These are phyloP conservation scores for Pachycephala philippinensis DNA, from an alignment of 2,113 vertebrate genomes.

Conservation along the genomic window DNA sequence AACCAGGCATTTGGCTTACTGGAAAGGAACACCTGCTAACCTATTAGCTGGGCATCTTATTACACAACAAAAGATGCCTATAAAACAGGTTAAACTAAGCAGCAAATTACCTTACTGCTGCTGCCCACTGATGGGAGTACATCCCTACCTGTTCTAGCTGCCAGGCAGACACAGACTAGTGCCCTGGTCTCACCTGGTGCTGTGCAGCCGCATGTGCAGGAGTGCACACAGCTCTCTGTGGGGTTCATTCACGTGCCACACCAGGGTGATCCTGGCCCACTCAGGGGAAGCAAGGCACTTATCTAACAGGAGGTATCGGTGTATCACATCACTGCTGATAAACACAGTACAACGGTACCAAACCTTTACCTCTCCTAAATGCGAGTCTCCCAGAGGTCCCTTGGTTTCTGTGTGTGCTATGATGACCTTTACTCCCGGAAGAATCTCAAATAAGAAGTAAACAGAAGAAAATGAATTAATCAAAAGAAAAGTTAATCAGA, in stretches of 20 bases:
- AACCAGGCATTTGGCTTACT: not conserved
- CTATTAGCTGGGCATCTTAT: not conserved
- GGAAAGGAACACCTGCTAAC: not conserved
- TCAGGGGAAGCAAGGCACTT: not conserved
- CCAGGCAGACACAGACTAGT: not conserved
- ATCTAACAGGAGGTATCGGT: not conserved
- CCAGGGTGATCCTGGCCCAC: not conserved
- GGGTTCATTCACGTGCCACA: not conserved
- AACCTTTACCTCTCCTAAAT: slow-evolving; percentile 88
- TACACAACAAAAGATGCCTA: not conserved
- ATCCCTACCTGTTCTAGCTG: not conserved
- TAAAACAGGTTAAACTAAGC: not conserved
- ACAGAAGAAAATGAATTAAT: not conserved
- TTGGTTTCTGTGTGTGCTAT: slow-evolving; percentile 95
- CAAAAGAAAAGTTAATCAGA: not conserved
- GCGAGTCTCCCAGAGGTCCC: slow-evolving; percentile 92
- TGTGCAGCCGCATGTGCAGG: not conserved
- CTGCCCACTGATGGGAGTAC: not conserved
- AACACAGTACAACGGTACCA: not conserved
- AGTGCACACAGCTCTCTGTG: not conserved
- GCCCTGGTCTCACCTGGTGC: not conserved
- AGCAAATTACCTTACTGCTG: not conserved
- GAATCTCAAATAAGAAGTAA: slow-evolving; percentile 77
- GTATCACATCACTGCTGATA: not conserved
- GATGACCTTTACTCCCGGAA: slow-evolving; percentile 94